phyloP scores from a whole-genome alignment of 2,113 vertebrate species.

The Hippotragus niger region DNA sequence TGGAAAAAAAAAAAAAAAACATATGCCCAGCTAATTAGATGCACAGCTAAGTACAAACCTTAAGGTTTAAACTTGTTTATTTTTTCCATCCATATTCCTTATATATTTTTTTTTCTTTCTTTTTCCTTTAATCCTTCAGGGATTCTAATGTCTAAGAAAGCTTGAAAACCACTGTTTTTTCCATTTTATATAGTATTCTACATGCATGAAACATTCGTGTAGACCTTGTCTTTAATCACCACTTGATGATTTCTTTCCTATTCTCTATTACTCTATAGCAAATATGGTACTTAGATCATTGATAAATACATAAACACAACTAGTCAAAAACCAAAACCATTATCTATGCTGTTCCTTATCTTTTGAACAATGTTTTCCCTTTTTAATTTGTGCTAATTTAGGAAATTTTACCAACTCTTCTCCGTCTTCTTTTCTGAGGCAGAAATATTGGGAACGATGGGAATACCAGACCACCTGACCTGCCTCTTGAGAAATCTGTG shows the following conservation, averaged over 20 bases:
- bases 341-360: not conserved
- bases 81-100: not conserved
- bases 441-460: not conserved
- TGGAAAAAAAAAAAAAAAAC: not conserved
- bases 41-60: not conserved
- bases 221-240: not conserved
- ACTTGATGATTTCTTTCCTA: not conserved
- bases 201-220: not conserved
- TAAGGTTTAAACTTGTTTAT: not conserved
- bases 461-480: too few relatives aligned
- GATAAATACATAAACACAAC: not conserved
- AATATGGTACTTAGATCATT: not conserved
- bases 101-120: not conserved
- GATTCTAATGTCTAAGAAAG: not conserved
- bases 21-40: not conserved
- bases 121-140: not conserved
- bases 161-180: not conserved
- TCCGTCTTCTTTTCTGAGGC: not conserved
- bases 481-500: too few relatives aligned
- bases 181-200: not conserved
- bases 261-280: not conserved
- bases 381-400: not conserved
- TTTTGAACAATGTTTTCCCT: not conserved
- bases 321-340: not conserved
- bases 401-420: not conserved